Evolutionary conservation across 2,888 invertebrate genomes (phyloP), one percentile per base, ranked within the genome.

Genomic region (Chydorus sphaericus): DNA sequence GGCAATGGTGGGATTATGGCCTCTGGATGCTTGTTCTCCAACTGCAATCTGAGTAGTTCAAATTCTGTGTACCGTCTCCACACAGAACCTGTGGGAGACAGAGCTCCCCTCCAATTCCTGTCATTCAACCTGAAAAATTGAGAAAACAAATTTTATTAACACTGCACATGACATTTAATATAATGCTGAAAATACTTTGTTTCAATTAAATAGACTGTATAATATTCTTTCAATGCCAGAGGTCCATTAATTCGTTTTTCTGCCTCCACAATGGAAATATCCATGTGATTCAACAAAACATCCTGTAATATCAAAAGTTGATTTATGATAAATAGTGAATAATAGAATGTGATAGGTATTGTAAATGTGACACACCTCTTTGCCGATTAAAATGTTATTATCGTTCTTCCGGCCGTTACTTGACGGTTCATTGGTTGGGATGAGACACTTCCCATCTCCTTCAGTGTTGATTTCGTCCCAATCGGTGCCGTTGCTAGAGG

Each of bases 11-110:
- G 87, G 63, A 87, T 75, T 14, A 88, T 81, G 52, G 84, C 75
- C 66, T 82, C 82, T n/a, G 86, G 84, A 70, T 86, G 87, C 31
- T 80, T 81, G 30, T 82, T 76, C 65, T 82, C 83, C 58, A 89
- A 71, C 66, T 86, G 86, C 62, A 81, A 80, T 62, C 83, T 76
- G 52, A 89, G 75, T 62, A 85, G 78, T 67, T 87, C 87, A 73
- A 88, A 88, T 68, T 89, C 88, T 48, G 85, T 85, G 66, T 88
- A 89, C 31, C 88, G 71, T 62, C 88, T 73, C 83, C 85, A 85
- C 62, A 84, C 76, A 16, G 81, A 79, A 61, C 80, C 80, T 56
- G 81, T 70, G 65, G 77, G 80, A 3, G 75, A 74, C 44, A 81
- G 70, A 48, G 80, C 77, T 57, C 73, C 68, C 63, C 77, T 77